Evolutionary conservation across 1,140 invertebrate species (phyloP), one percentile per base, ranked within the genome.

Genomic region (Stratiolaelaps scimitus): DNA sequence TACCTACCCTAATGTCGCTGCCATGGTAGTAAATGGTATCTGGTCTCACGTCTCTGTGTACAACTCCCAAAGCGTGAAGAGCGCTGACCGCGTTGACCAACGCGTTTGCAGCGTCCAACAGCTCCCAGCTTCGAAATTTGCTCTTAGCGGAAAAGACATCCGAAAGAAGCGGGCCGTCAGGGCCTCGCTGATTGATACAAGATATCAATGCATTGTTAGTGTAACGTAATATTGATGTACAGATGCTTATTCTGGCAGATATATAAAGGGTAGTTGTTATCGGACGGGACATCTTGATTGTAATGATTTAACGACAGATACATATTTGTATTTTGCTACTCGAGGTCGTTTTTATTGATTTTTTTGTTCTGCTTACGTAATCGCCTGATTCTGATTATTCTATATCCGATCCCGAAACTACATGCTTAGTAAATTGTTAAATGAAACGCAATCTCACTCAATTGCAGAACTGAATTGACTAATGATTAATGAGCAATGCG

Each of bases 11-110:
- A 10, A 60, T 23, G 23, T 26, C 5, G 26, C 2, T 34, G 23
- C 10, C 10, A 2, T 26, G 17, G 15, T 34, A 60, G 34, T 29
- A 26, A 1, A 60, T 4, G 15, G 15, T 19, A 2, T 60, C 53
- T 2, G 53, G 53, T 10, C 53, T 60, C 1, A 60, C 34, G 20
- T 60, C 53, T 17, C 17, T 26, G 23, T 60, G 53, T 1, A 60
- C 26, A 1, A 60, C 23, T n/a, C 53, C 53, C 4, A 60, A 23
- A 60, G 53, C 53, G 53, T 60, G 53, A 15, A 60, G 53, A 15
- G 26, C 34, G 15, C 20, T 26, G 1, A 60, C 26, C 2, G 20
- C 17, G 10, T 19, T 26, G 13, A 26, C 53, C 15, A 60, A 34
- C 2, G 15, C 34, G 53, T 60, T 19, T 23, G 23, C 53, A 23